Percentiles rank a stretch among this genome's conserved stretches.
These are phyloP conservation scores for Drosophila recens DNA, from an alignment of 2,888 invertebrate species.

Conservation along the genomic window DNA sequence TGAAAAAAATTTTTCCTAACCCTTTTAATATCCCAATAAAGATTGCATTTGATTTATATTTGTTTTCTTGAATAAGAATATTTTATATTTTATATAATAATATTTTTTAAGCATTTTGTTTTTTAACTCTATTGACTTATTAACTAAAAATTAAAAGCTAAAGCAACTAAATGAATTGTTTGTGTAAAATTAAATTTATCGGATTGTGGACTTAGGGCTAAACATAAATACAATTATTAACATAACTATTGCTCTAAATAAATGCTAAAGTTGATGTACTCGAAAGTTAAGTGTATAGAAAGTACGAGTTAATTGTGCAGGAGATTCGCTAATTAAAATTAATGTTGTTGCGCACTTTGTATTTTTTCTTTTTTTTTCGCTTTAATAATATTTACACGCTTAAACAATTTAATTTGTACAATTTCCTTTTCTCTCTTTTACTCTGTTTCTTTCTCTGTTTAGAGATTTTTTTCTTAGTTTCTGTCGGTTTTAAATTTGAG, in stretches of 20 bases:
- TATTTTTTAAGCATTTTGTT: slow-evolving; percentile 59
- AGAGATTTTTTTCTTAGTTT: slow-evolving; percentile 15
- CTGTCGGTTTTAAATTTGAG: slow-evolving; percentile 52
- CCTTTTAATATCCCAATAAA: slow-evolving; percentile 8
- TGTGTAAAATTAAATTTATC: slow-evolving; percentile 15
- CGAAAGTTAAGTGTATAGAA: slow-evolving; percentile 41
- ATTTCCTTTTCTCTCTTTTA: slow-evolving; percentile 39
- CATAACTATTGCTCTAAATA: slow-evolving; percentile 52
- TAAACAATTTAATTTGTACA: slow-evolving; percentile 71
- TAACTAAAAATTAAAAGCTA: slow-evolving; percentile 50
- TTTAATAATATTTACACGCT: slow-evolving; percentile 68
- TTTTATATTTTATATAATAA: slow-evolving; percentile 76
- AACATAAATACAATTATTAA: slow-evolving; percentile 59
- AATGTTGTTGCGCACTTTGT: slow-evolving; percentile 42
- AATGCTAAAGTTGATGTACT: slow-evolving; percentile 63
- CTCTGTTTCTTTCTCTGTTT: slow-evolving; percentile 13
- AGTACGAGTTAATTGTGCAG: slow-evolving; percentile 49
- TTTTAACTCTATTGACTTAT: slow-evolving; percentile 40
- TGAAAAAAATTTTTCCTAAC: not conserved
- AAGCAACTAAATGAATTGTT: slow-evolving; percentile 30
- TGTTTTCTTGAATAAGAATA: slow-evolving; percentile 70
- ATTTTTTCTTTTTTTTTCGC: slow-evolving; percentile 7
- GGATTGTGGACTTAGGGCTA: slow-evolving; percentile 51
- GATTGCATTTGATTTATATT: slow-evolving; percentile 31
- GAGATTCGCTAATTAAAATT: slow-evolving; percentile 75